These are phyloP conservation scores for Ranitomeya variabilis DNA, from an alignment of 2,113 vertebrate species.

Conservation along the genomic window DNA sequence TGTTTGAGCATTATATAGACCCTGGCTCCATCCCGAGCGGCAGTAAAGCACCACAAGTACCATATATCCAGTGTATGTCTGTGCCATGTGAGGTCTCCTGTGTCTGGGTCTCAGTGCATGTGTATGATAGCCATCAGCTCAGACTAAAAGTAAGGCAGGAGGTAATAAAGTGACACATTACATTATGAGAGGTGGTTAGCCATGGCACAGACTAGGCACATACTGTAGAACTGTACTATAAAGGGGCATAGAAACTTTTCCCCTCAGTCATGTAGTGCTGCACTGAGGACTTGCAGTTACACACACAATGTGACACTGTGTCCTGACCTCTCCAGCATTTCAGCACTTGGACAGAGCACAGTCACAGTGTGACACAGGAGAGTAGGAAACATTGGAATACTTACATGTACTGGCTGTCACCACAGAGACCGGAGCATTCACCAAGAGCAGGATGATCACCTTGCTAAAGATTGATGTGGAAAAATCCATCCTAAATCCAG, in stretches of 20 bases:
- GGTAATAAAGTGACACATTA: conserved; percentile 53
- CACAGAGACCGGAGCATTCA: conserved; percentile 59
- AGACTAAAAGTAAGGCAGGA: conserved; percentile 58
- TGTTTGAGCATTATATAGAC: background rate
- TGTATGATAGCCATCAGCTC: conserved; percentile 55
- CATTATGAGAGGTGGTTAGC: background rate
- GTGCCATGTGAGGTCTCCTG: background rate
- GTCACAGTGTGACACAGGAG: conserved; percentile 4
- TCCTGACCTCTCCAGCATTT: background rate
- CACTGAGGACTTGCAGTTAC: background rate
- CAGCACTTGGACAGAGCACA: conserved; percentile 31
- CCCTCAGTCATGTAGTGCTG: background rate
- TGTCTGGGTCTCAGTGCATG: background rate
- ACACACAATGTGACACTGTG: background rate
- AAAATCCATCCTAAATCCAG: conserved; percentile 73
- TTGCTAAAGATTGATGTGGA: conserved; percentile 67
- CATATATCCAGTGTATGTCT: background rate
- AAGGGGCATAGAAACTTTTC: background rate
- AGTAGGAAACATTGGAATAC: conserved; percentile 65
- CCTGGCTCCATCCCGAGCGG: background rate
- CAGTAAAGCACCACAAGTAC: background rate
- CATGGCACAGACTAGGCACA: background rate
- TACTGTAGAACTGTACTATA: background rate
- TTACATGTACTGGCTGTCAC: conserved; percentile 72
- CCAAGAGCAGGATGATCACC: conserved; percentile 67